Conservation (phyloP, 2,888 invertebrate genomes). For the Crossocerus cetratus region DNA sequence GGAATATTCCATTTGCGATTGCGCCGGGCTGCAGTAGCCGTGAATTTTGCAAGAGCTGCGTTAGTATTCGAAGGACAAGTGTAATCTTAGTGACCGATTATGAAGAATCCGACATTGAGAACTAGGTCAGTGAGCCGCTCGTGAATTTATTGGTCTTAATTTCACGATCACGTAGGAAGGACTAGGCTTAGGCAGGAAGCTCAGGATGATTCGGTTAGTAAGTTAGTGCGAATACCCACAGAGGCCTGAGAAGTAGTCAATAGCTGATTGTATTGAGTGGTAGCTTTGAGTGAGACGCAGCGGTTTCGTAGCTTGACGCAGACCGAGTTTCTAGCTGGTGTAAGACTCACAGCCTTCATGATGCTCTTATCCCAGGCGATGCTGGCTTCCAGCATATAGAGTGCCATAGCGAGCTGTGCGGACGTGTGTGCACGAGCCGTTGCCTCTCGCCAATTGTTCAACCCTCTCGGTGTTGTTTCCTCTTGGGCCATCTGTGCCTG, state of each 20-base stretch:
- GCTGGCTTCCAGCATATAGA: conserved; percentile 92
- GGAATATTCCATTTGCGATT: conserved; percentile 26
- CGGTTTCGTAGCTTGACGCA: conserved; percentile 75
- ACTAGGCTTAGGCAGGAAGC: conserved; percentile 47
- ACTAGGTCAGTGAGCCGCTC: conserved; percentile 2
- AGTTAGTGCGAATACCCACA: conserved; percentile 76
- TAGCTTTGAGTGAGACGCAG: conserved; percentile 76
- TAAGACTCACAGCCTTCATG: conserved; percentile 96
- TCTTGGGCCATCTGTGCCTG: conserved; percentile 71
- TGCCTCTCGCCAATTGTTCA: conserved; percentile 93
- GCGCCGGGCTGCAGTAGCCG: no score
- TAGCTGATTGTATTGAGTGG: conserved; percentile 75
- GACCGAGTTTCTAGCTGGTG: conserved; percentile 75
- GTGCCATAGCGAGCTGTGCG: conserved; percentile 93
- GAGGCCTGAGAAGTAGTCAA: conserved; percentile 75
- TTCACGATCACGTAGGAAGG: conserved; percentile 40
- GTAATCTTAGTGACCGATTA: background rate
- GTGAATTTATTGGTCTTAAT: conserved; percentile 33
- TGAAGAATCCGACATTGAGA: background rate
- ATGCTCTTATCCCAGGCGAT: conserved; percentile 99
- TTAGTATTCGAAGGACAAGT: no score
- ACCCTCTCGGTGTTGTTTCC: conserved; percentile 86
- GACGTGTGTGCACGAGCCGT: conserved; percentile 90
- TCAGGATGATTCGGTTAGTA: conserved; percentile 69
- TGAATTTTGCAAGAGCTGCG: no score